phyloP scores from a whole-genome alignment of 2,113 vertebrate genomes.

The Eclectus roratus region DNA sequence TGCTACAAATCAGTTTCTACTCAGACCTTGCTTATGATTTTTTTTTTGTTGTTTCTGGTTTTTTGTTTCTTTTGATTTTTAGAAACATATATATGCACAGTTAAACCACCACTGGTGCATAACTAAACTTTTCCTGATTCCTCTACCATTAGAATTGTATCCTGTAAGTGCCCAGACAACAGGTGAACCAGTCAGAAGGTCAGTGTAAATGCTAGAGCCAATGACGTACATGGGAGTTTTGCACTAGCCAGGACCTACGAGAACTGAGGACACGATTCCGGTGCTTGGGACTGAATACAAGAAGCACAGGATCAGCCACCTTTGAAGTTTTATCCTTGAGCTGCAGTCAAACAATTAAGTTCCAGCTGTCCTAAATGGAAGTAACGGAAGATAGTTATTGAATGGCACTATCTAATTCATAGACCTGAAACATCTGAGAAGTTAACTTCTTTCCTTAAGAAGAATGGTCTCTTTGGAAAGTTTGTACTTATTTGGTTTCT shows the following conservation, averaged over 20 bases:
- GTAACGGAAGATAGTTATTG: background rate
- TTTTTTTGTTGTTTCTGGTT: background rate
- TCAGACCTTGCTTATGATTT: background rate
- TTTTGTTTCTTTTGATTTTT: background rate
- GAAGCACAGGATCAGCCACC: background rate
- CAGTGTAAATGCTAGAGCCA: background rate
- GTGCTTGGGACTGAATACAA: background rate
- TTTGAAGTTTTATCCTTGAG: background rate
- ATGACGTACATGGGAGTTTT: background rate
- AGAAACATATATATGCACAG: background rate
- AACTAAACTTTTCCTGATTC: background rate
- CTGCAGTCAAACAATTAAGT: background rate
- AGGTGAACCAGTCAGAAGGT: background rate
- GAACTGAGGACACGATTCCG: background rate
- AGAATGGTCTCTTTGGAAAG: slow-evolving; percentile 53
- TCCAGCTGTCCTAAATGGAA: background rate
- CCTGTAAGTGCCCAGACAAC: background rate
- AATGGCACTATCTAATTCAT: background rate
- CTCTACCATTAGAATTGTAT: background rate
- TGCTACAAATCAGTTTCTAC: background rate
- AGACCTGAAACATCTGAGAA: slow-evolving; percentile 22
- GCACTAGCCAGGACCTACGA: background rate
- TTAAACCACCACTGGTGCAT: background rate
- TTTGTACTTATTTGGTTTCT: slow-evolving; percentile 70
- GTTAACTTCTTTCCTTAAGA: slow-evolving; percentile 31